Evolutionary conservation across 2,113 vertebrate genomes (phyloP).

Genomic region (Erpornis zantholeuca): DNA sequence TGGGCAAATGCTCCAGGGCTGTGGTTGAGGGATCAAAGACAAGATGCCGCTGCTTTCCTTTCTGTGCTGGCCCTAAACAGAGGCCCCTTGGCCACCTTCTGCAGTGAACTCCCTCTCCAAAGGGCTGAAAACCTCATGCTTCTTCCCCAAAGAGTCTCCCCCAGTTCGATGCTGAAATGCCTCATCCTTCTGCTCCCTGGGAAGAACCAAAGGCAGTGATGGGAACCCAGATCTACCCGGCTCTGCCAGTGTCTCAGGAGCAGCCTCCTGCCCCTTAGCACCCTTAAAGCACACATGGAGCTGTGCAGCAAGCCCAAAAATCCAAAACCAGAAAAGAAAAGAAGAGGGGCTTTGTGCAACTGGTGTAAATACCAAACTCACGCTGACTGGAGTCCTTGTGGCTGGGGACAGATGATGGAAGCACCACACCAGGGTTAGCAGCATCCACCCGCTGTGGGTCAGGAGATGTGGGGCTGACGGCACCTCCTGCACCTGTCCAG

Average conservation of each 20-base stretch:
- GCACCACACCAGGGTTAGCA: neutral
- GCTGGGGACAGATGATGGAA: neutral
- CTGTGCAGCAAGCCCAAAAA: fast-evolving
- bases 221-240: neutral
- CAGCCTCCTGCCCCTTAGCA: neutral
- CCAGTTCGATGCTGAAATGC: neutral
- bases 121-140: conserved; percentile 1
- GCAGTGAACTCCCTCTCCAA: neutral
- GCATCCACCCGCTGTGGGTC: fast-evolving
- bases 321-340: neutral
- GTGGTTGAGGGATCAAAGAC: neutral
- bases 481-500: fast-evolving
- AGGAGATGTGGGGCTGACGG: neutral
- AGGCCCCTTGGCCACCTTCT: neutral
- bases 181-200: neutral
- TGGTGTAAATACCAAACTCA: neutral
- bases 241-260: neutral
- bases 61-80: neutral
- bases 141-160: neutral
- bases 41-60: neutral
- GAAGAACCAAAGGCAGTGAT: neutral
- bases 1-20: neutral
- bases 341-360: neutral
- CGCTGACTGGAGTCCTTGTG: neutral
- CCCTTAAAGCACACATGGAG: fast-evolving